Evolutionary conservation across 2,888 invertebrate species (phyloP).

Genomic region (Rhagonycha fulva): DNA sequence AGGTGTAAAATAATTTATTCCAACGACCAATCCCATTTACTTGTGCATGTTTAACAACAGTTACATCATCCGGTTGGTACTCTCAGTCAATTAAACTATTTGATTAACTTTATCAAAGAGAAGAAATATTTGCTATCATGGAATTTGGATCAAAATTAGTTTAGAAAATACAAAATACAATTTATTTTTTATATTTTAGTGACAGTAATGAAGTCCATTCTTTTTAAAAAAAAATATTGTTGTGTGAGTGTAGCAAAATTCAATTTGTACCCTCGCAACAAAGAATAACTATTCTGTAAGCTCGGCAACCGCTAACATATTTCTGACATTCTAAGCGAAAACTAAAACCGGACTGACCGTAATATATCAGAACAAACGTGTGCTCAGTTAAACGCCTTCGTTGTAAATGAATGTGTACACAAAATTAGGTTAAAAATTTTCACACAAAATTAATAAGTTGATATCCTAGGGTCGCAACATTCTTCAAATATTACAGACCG

Average conservation of each 20-base stretch:
- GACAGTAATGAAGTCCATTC: slow-evolving; percentile 40
- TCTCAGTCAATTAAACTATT: neutral
- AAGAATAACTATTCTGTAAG: slow-evolving; percentile 40
- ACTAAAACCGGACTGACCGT: slow-evolving; percentile 42
- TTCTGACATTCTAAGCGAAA: slow-evolving; percentile 43
- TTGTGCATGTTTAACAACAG: neutral
- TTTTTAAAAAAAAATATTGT: slow-evolving; percentile 42
- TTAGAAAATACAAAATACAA: neutral
- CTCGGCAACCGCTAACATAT: slow-evolving; percentile 41
- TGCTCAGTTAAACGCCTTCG: slow-evolving; percentile 33
- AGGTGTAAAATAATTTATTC: neutral
- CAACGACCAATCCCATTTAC: neutral
- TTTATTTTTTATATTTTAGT: slow-evolving; percentile 23
- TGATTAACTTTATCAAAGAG: neutral
- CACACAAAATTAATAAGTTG: slow-evolving; percentile 24
- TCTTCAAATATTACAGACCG: slow-evolving; percentile 14
- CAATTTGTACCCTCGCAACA: slow-evolving; percentile 41
- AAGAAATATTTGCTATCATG: neutral
- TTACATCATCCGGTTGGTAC: neutral
- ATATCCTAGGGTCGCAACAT: slow-evolving; percentile 7
- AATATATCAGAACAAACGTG: slow-evolving; percentile 46
- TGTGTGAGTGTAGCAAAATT: slow-evolving; percentile 42
- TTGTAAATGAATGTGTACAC: slow-evolving; percentile 28
- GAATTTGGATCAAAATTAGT: neutral
- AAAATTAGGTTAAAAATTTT: slow-evolving; percentile 26